Percentiles rank a stretch among this genome's conserved stretches.
These are phyloP conservation scores for Neoaliturus tenellus DNA, from an alignment of 2,888 invertebrate genomes.

Conservation along the genomic window DNA sequence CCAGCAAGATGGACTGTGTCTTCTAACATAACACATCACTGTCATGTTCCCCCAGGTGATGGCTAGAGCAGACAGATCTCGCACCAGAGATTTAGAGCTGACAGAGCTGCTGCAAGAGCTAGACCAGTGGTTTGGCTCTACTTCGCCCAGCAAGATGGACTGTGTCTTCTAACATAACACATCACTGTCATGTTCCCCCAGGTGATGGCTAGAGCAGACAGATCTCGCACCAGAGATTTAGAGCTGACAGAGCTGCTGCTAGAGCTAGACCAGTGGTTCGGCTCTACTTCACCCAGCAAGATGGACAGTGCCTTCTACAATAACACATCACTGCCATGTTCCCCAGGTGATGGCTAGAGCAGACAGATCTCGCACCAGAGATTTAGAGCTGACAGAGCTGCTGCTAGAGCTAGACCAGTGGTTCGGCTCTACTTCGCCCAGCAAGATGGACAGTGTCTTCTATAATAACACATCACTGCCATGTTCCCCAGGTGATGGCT, in stretches of 20 bases:
- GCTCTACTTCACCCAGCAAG: slow-evolving; percentile 68
- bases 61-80: no score
- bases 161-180: no score
- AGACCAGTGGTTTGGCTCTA: no score
- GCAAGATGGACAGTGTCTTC: slow-evolving; percentile 62
- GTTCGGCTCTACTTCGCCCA: slow-evolving; percentile 72
- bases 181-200: slow-evolving; percentile 60
- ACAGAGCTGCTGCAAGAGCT: not conserved
- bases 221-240: slow-evolving; percentile 59
- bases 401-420: slow-evolving; percentile 74
- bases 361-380: slow-evolving; percentile 61
- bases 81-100: not conserved
- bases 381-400: slow-evolving; percentile 68
- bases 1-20: slow-evolving; percentile 61
- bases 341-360: slow-evolving; percentile 69
- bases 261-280: slow-evolving; percentile 75
- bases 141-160: no score
- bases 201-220: slow-evolving; percentile 68
- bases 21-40: no score
- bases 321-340: no score
- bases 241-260: slow-evolving; percentile 72
- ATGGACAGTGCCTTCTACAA: slow-evolving; percentile 68
- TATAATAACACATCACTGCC: no score
- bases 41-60: no score
- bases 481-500: slow-evolving; percentile 69